A percentile compares a stretch with the other conserved stretches of the same genome.
Evolutionary conservation across 2,113 vertebrate species (phyloP).

Genomic region (Oncorhynchus mykiss): DNA sequence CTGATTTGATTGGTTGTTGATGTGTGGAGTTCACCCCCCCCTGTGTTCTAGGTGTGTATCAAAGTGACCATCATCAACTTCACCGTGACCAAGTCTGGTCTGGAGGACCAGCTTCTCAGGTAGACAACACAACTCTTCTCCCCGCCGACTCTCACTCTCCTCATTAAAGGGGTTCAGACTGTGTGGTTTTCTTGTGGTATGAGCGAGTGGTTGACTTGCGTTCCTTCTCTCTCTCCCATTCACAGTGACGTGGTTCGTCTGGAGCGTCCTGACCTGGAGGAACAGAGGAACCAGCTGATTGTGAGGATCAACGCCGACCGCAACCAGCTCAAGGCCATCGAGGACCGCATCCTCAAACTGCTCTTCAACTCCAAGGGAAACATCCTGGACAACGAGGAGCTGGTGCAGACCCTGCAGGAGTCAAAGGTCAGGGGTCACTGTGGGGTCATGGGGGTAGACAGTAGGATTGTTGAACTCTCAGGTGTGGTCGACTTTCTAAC

Average conservation of each 20-base stretch:
- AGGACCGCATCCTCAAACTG: slow-evolving; percentile 80
- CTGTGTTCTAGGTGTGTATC: slow-evolving; percentile 81
- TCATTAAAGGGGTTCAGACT: not conserved
- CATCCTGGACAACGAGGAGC: slow-evolving; percentile 80
- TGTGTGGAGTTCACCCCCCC: not conserved
- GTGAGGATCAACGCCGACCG: slow-evolving; percentile 76
- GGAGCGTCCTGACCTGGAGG: slow-evolving; percentile 80
- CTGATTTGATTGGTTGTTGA: not conserved
- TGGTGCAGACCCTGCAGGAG: slow-evolving; percentile 79
- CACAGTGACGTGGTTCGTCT: slow-evolving; percentile 79
- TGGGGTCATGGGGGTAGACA: not conserved
- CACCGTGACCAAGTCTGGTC: slow-evolving; percentile 85
- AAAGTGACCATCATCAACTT: slow-evolving; percentile 92
- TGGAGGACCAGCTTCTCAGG: slow-evolving; percentile 88
- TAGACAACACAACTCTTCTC: slow-evolving; percentile 34
- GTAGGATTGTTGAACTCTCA: not conserved
- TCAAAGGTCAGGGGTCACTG: slow-evolving; percentile 70
- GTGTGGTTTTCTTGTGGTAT: not conserved
- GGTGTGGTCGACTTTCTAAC: not conserved
- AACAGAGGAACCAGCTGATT: slow-evolving; percentile 79
- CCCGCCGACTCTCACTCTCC: not conserved
- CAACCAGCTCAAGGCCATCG: slow-evolving; percentile 79
- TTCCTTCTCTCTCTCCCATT: not conserved
- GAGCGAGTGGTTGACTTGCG: not conserved
- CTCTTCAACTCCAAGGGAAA: slow-evolving; percentile 82